Evolutionary conservation across 2,888 invertebrate species (phyloP).

Genomic region (Drosophila diplacantha): DNA sequence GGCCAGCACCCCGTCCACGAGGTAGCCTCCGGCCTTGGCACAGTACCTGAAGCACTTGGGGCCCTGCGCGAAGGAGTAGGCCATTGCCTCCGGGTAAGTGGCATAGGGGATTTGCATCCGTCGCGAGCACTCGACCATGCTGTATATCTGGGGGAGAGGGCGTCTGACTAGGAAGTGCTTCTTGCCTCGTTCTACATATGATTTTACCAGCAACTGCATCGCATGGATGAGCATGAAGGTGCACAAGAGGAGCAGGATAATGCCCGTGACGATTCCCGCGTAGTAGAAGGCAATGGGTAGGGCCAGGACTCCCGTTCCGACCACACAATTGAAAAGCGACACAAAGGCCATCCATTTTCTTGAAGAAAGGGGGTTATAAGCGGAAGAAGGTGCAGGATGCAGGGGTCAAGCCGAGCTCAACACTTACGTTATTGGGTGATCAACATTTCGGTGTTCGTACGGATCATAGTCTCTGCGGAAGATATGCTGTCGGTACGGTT

Average conservation of each 20-base stretch:
- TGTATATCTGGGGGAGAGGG: slow-evolving; percentile 9
- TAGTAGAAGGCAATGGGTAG: slow-evolving; percentile 28
- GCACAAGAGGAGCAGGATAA: neutral
- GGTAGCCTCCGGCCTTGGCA: slow-evolving; percentile 43
- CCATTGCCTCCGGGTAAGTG: slow-evolving; percentile 28
- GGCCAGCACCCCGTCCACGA: slow-evolving; percentile 86
- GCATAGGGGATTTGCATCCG: slow-evolving; percentile 11
- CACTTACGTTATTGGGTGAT: slow-evolving; percentile 17
- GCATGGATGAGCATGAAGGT: slow-evolving; percentile 24
- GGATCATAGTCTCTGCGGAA: slow-evolving; percentile 2
- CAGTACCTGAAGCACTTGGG: slow-evolving; percentile 15
- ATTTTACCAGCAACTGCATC: slow-evolving; percentile 12
- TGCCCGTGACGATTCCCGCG: slow-evolving; percentile 16
- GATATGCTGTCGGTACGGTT: neutral
- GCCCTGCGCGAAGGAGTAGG: slow-evolving; percentile 17
- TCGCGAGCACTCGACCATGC: slow-evolving; percentile 30
- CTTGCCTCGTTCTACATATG: slow-evolving; percentile 5
- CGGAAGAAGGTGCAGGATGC: too few relatives aligned
- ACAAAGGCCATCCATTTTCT: slow-evolving; percentile 20
- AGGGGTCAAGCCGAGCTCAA: too few relatives aligned
- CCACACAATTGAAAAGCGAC: slow-evolving; percentile 17
- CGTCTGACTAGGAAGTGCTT: too few relatives aligned
- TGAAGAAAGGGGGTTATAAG: neutral
- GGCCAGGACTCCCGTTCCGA: slow-evolving; percentile 35
- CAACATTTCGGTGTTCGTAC: slow-evolving; percentile 11